Conservation (phyloP, 2,113 vertebrate genomes). For the Leucoraja erinaceus region DNA sequence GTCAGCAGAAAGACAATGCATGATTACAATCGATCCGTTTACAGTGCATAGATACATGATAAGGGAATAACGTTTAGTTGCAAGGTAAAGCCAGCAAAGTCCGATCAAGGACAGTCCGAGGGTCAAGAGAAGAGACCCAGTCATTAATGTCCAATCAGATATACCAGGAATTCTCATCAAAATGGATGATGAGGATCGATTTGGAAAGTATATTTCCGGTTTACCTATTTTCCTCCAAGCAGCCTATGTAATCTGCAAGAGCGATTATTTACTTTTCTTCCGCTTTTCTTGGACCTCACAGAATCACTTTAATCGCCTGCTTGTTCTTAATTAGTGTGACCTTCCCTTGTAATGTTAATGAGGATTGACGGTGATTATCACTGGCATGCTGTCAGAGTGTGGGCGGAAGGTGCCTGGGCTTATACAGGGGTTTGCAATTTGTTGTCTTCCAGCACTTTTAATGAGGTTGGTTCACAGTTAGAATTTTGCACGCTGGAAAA, state of each 20-base stretch:
- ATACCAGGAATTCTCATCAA: neutral
- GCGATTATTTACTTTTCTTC: neutral
- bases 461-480: slow-evolving; percentile 28
- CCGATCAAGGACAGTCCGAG: too few relatives aligned
- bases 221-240: neutral
- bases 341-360: slow-evolving; percentile 17
- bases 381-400: slow-evolving; percentile 13
- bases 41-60: too few relatives aligned
- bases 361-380: neutral
- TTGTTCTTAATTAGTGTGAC: slow-evolving; percentile 26
- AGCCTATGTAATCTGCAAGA: neutral
- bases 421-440: neutral
- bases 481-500: neutral
- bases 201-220: neutral
- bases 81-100: too few relatives aligned
- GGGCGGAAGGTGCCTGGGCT: slow-evolving; percentile 5
- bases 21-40: too few relatives aligned
- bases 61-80: too few relatives aligned
- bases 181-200: neutral
- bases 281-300: neutral
- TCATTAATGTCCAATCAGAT: neutral
- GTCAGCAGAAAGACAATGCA: too few relatives aligned
- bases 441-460: neutral
- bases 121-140: neutral
- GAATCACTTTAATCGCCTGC: slow-evolving; percentile 3